phyloP scores from a whole-genome alignment of 2,113 vertebrate species.

The Osmerus eperlanus region DNA sequence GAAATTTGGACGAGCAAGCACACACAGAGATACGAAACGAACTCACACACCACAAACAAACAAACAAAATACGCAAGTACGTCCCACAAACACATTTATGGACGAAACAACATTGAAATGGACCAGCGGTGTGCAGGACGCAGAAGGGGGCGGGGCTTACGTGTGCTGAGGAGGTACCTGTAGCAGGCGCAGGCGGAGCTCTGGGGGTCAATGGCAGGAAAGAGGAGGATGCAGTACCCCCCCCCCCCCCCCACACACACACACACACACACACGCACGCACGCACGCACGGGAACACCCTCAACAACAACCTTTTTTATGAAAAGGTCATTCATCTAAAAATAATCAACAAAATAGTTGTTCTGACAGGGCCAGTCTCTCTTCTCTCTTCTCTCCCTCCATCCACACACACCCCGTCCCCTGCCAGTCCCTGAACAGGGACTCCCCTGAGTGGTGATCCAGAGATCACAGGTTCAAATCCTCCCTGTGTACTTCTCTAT shows the following conservation, averaged over 20 bases:
- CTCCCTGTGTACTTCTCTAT: too few species aligned
- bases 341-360: too few species aligned
- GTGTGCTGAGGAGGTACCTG: conserved; percentile 37
- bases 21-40: neutral
- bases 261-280: conserved; percentile 5
- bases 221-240: conserved; percentile 19
- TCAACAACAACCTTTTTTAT: neutral
- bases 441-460: too few species aligned
- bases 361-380: too few species aligned
- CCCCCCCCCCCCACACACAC: conserved; percentile 9
- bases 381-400: too few species aligned
- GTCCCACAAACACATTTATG: neutral
- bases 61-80: neutral
- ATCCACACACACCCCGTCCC: too few species aligned
- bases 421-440: too few species aligned
- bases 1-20: conserved; percentile 9
- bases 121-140: neutral
- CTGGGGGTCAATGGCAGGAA: conserved; percentile 18
- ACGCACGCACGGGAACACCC: neutral
- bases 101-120: neutral
- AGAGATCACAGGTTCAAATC: too few species aligned
- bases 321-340: too few species aligned
- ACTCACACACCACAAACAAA: neutral
- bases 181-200: conserved; percentile 30
- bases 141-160: conserved; percentile 6